phyloP scores from a whole-genome alignment of 2,113 vertebrate species.

The Salminus brasiliensis region DNA sequence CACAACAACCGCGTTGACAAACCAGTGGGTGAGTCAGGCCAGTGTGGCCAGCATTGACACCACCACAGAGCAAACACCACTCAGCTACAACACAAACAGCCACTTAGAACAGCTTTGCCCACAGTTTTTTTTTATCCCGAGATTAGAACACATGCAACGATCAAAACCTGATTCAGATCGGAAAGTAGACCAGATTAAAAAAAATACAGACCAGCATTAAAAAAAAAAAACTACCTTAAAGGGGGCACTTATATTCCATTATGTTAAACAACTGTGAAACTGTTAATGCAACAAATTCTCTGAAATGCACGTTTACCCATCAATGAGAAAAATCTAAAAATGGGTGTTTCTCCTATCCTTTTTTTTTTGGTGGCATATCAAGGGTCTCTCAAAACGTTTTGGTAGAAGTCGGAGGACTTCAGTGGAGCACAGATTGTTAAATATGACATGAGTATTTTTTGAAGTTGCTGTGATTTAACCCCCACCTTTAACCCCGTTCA shows the following conservation, averaged over 20 bases:
- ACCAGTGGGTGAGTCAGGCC: conserved; percentile 78
- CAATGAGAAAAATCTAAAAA: neutral
- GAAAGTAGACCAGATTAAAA: neutral
- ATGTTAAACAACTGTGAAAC: neutral
- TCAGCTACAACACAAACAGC: neutral
- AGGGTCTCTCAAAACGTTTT: no score
- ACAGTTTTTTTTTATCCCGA: neutral
- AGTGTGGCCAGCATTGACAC: conserved; percentile 8
- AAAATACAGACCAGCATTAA: neutral
- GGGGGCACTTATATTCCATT: neutral
- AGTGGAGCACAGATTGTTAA: no score
- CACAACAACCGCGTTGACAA: conserved; percentile 85
- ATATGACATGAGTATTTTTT: no score
- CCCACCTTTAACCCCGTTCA: neutral
- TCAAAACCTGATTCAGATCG: neutral
- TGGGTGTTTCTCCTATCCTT: neutral
- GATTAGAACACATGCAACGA: neutral
- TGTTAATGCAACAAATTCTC: neutral
- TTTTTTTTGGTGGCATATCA: neutral
- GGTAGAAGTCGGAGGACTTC: no score
- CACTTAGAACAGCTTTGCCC: neutral
- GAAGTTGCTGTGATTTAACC: neutral
- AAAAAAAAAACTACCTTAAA: neutral
- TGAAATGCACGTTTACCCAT: no score
- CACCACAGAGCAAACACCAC: conserved; percentile 31